These are phyloP conservation scores for Calephelis nemesis DNA, from an alignment of 1,140 invertebrate genomes.

Conservation along the genomic window DNA sequence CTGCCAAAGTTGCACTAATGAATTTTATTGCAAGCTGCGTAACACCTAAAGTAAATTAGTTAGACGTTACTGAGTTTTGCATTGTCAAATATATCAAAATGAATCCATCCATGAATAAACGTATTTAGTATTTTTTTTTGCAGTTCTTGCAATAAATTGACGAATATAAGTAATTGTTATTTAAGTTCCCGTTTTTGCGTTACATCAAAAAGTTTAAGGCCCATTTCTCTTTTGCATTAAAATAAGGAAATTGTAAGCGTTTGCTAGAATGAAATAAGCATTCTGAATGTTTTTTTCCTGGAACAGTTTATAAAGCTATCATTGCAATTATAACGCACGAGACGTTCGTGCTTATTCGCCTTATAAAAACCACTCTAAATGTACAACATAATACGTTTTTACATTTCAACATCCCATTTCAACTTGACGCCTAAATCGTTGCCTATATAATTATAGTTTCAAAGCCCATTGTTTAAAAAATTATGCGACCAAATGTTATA, in stretches of 20 bases:
- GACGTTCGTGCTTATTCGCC: conserved; percentile 16
- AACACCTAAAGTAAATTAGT: no score
- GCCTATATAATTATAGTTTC: conserved; percentile 55
- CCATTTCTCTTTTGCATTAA: not conserved
- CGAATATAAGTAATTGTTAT: no score
- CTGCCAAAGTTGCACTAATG: no score
- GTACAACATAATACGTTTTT: conserved; percentile 37
- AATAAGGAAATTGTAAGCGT: conserved; percentile 3
- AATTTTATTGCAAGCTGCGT: no score
- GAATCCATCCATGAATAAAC: no score
- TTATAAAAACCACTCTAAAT: conserved; percentile 25
- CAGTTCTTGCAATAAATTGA: no score
- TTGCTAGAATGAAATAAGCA: conserved; percentile 5
- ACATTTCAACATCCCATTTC: conserved; percentile 45
- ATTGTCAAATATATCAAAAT: no score
- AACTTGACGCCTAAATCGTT: conserved; percentile 47
- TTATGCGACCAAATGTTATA: conserved; percentile 38
- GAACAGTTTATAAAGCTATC: conserved; percentile 20
- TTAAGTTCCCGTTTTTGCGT: no score
- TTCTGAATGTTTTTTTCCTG: conserved; percentile 5
- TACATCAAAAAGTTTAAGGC: no score
- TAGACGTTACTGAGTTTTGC: no score
- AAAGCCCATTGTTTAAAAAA: conserved; percentile 54
- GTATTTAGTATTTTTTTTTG: no score
- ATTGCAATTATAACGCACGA: conserved; percentile 16